Base-by-base conservation (phyloP, 2,888 invertebrate species). In the Spilosoma lubricipeda region DNA sequence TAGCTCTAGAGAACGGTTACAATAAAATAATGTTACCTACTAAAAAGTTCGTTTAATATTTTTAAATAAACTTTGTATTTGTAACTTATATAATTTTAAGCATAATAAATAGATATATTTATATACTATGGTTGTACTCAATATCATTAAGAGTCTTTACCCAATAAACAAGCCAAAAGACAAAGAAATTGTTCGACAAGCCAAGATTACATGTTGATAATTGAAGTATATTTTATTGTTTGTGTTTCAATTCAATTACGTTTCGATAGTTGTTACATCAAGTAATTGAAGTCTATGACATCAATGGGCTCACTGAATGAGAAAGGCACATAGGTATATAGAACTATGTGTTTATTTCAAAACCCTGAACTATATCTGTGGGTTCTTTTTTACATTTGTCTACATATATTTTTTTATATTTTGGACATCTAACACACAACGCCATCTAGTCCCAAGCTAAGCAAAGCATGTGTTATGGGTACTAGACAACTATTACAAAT, bases 201-300 rank as follows among this genome's bases (percentile, higher is more conserved):
- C 15, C 23, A 39, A 8, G 56, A 23, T 27, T 27, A 30, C 11
- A 45, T 39, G 8, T 59, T 59, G 56, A 36, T 70, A 39, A 27
- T 59, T 69, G 27, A 63, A 30, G 30, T 63, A 63, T 27, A 63
- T 63, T 30, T 63, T 63, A 63, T 30, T 63, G 59, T 63, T 63
- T 27, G 59, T 15, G 30, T 30, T 15, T 63, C 15, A n/a, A 59
- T 59, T n/a, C 59, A 59, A 59, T 59, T 59, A 27, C 27, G 27
- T 63, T 30, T 15, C 27, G 59, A 63, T 63, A 63, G 59, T 30
- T 56, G 27, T 59, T 63, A 15, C 13, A 63, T 30, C 30, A 42
- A 42, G 59, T 39, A 15, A 59, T 23, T 5, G 36, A 20, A 15
- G n/a, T n/a, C 56, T 56, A 56, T 56, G n/a, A 56, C n/a, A 56